Base-by-base conservation (phyloP, 2,797 vertebrate genomes). In the Syngnathus rostellatus region DNA sequence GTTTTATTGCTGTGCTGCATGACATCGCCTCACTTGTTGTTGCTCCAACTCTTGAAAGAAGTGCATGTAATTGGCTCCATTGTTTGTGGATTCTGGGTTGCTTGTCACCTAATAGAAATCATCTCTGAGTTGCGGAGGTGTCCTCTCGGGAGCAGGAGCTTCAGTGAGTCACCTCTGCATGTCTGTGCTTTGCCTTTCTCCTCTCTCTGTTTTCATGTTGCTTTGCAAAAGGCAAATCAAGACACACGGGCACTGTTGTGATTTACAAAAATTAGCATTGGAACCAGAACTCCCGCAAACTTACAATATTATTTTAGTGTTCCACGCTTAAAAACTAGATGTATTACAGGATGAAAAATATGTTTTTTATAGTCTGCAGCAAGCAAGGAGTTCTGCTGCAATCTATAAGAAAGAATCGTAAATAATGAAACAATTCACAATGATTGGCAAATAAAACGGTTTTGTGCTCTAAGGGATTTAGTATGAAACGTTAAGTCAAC, bases 1-100 rank as follows among this genome's bases (percentile, higher is more conserved):
- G 82, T 84, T 86, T 88, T 87, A 89, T 88, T 86, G 81, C 82
- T 78, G 75, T 57, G 68, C 76, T 79, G 74, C 77, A 76, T 82
- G 80, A 80, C 80, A 77, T 81, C 76, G 77, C 81, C 72, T 79
- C 72, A 66, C 77, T 84, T 83, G 77, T 82, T 81, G 80, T 81
- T 72, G 78, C 72, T 78, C 73, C 69, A 74, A 81, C 79, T 82
- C 73, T 74, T 72, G 70, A 79, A 82, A 84, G 79, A 83, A 80
- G 73, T 77, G 70, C 71, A 81, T 73, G 76, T 86, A 89, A 89
- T 87, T 88, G 86, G 81, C 82, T 82, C 69, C 73, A 63, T 68
- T 85, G 82, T 87, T 87, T 84, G 80, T 75, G 73, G 79, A 87
- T 88, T 85, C 83, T 65, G 69, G 81, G 79, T 82, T 76, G 82